Percentiles rank a stretch among this genome's conserved stretches.
These are phyloP conservation scores for Zaprionus nigranus DNA, from an alignment of 1,140 invertebrate species.

Conservation along the genomic window DNA sequence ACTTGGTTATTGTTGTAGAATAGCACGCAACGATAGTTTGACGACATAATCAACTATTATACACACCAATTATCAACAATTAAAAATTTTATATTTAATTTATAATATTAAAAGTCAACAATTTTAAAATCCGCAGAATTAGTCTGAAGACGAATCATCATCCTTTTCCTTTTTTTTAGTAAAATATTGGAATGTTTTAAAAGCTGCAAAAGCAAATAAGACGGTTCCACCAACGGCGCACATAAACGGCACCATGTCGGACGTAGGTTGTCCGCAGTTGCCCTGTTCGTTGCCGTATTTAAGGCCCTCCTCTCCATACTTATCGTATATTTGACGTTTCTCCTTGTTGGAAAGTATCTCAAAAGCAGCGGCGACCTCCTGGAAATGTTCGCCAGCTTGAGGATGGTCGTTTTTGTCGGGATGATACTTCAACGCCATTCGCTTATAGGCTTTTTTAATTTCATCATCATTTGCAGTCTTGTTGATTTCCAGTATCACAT, in stretches of 20 bases:
- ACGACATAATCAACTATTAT: not conserved
- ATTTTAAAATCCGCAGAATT: not conserved
- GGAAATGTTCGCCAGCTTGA: constrained; percentile 56
- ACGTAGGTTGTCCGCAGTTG: constrained; percentile 42
- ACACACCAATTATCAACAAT: not conserved
- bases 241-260: constrained; percentile 67
- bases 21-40: not conserved
- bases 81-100: not conserved
- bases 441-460: constrained; percentile 58
- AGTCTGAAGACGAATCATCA: constrained; percentile 33
- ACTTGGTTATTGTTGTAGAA: too few species aligned
- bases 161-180: constrained; percentile 54
- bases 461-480: constrained; percentile 50
- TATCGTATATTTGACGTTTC: constrained; percentile 61
- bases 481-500: constrained; percentile 54
- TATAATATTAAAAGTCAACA: not conserved
- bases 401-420: constrained; percentile 70
- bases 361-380: constrained; percentile 59
- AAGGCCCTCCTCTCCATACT: constrained; percentile 56
- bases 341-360: constrained; percentile 65
- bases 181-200: constrained; percentile 65
- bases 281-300: constrained; percentile 20
- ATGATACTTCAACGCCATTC: constrained; percentile 65
- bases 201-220: constrained; percentile 65
- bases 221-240: constrained; percentile 64